phyloP scores from a whole-genome alignment of 2,797 vertebrate species.

The Eulemur albifrons region DNA sequence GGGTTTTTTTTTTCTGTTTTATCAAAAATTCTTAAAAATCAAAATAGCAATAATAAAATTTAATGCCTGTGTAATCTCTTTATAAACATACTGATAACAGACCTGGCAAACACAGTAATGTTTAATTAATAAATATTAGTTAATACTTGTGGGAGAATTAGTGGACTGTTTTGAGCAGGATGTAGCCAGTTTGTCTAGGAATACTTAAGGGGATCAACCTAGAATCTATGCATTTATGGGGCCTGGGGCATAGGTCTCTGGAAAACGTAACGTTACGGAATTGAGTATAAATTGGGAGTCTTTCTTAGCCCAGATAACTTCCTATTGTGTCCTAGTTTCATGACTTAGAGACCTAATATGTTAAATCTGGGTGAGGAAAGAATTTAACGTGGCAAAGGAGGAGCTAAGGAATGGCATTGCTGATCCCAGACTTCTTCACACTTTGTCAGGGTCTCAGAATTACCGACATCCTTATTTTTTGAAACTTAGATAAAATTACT shows the following conservation, averaged over 20 bases:
- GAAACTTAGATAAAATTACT: neutral
- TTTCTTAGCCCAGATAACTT: neutral
- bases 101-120: neutral
- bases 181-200: neutral
- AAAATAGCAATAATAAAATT: neutral
- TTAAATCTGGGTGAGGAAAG: neutral
- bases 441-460: neutral
- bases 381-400: neutral
- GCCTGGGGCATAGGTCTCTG: neutral
- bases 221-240: neutral
- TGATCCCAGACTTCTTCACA: neutral
- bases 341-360: neutral
- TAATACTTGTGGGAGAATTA: neutral
- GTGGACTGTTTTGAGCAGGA: neutral
- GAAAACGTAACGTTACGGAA: neutral
- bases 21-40: neutral
- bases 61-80: neutral
- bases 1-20: neutral
- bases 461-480: neutral
- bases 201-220: neutral
- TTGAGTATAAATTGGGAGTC: neutral
- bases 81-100: neutral
- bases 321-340: neutral
- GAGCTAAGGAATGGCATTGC: rapidly evolving
- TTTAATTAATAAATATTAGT: neutral